Evolutionary conservation across 2,888 invertebrate genomes (phyloP), one percentile per base, ranked within the genome.

Genomic region (Dynastes grantii): DNA sequence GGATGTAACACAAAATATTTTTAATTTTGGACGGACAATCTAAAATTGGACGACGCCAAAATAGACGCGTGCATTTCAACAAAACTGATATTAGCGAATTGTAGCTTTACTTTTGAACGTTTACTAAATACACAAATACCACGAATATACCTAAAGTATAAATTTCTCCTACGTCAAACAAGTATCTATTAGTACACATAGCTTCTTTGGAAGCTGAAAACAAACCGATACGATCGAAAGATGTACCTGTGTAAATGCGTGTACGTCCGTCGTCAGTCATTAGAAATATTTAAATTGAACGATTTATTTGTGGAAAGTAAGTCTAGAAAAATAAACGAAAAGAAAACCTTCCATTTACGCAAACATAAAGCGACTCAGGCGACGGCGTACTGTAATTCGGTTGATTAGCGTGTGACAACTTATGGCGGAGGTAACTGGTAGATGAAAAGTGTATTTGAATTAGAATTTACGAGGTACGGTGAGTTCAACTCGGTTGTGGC

Each of bases 1-100:
- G 55, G 55, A 55, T 55, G 55, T 55, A 55, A 55, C 5, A 16
- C 55, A 55, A 55, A 9, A 55, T 55, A 55, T n/a, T 55, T 55
- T 55, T 55, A 22, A 55, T 55, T 2, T 5, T 22, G 55, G 55
- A 55, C n/a, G 16, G 55, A 55, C 55, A 55, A 22, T 2, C 55
- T 55, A 55, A 55, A 55, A 55, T 55, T 45, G 5, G 16, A n/a
- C 13, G n/a, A 55, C 16, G 3, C 55, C 6, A 55, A 55, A 55
- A 55, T 55, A 55, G 13, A 55, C 16, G 16, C n/a, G 13, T 55
- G 55, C 16, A 55, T 55, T 55, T 55, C 55, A 55, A 55, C 55
- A 45, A 45, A 37, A 55, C n/a, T 22, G 55, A 55, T 55, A 55
- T n/a, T 16, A 55, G 53, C n/a, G 53, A 55, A 55, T 16, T 55